Conservation (phyloP, 1,140 invertebrate species). For the Onthophagus taurus region DNA sequence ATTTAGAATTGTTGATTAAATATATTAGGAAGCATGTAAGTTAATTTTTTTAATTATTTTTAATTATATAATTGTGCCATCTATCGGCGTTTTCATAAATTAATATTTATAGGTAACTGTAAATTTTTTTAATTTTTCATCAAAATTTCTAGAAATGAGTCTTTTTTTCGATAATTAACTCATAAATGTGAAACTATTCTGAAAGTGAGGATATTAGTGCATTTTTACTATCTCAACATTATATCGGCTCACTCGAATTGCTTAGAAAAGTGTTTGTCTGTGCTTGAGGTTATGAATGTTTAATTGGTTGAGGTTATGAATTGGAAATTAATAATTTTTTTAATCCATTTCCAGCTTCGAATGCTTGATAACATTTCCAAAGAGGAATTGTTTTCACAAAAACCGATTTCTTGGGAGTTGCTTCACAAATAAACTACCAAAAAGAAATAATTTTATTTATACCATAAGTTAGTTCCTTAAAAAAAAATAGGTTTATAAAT, state of each 20-base stretch:
- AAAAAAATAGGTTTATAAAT: not conserved
- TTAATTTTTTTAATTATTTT: constrained; percentile 6
- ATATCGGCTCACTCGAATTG: too few relatives aligned
- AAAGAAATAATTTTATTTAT: not conserved
- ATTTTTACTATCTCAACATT: too few relatives aligned
- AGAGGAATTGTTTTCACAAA: constrained; percentile 15
- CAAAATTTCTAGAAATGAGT: not conserved
- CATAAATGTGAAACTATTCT: not conserved
- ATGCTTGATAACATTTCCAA: constrained; percentile 14
- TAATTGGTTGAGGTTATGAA: too few relatives aligned
- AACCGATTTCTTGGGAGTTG: constrained; percentile 17
- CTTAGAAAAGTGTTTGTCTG: too few relatives aligned
- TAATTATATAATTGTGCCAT: not conserved
- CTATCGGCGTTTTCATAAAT: not conserved
- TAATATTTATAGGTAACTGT: not conserved
- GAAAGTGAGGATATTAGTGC: too few relatives aligned
- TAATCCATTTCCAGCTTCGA: constrained; percentile 5
- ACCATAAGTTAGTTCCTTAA: constrained; percentile 8
- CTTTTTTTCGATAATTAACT: not conserved
- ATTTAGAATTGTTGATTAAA: constrained; percentile 56
- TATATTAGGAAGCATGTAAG: constrained; percentile 63
- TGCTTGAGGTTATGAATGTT: too few relatives aligned
- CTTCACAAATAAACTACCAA: constrained; percentile 8
- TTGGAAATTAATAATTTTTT: not conserved
- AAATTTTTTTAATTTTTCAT: not conserved